Conservation (phyloP, 2,113 vertebrate genomes). For the Tor tambroides region DNA sequence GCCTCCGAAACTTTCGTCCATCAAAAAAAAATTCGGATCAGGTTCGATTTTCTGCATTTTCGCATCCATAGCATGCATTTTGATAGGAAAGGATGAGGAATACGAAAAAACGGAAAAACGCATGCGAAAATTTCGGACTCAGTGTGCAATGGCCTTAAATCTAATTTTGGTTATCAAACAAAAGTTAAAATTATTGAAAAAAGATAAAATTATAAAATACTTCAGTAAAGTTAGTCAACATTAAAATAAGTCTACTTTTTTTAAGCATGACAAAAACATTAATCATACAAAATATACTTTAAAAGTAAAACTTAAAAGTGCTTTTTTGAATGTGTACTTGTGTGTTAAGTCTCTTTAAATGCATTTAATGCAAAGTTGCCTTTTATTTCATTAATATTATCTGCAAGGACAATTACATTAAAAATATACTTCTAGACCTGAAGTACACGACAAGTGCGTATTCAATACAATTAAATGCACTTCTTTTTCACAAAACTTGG, state of each 20-base stretch:
- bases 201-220: not conserved
- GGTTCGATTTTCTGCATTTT: too few relatives aligned
- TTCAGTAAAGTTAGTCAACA: not conserved
- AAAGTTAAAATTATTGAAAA: not conserved
- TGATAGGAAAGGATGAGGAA: too few relatives aligned
- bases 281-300: too few relatives aligned
- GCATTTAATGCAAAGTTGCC: too few relatives aligned
- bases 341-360: too few relatives aligned
- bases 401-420: not conserved
- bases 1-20: too few relatives aligned
- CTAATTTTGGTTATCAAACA: not conserved
- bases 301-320: too few relatives aligned
- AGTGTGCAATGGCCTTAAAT: too few relatives aligned
- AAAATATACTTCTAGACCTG: not conserved
- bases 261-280: not conserved
- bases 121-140: too few relatives aligned
- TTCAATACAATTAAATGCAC: not conserved
- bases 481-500: not conserved
- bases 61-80: too few relatives aligned
- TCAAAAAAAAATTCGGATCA: too few relatives aligned
- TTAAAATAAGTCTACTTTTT: not conserved
- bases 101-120: too few relatives aligned
- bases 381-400: not conserved
- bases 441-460: not conserved
- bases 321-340: not conserved